Evolutionary conservation across 1,140 invertebrate genomes (phyloP), one percentile per base, ranked within the genome.

Genomic region (Tetramorium simillimum): DNA sequence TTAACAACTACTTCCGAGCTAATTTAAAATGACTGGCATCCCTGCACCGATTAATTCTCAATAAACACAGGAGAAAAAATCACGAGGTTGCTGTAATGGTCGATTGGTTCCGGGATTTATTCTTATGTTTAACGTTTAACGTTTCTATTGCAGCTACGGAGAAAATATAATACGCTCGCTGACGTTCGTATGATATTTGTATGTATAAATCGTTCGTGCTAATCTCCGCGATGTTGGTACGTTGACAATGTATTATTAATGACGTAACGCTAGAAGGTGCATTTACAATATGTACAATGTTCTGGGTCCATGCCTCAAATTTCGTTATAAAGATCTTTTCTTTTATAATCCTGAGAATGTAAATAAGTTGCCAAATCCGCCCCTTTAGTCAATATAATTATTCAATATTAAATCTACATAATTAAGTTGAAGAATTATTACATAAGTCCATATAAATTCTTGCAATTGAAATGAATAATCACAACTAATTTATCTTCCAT

Each of bases 201-300:
- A 75, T 86, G 53, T 81, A 58, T 81, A 89, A 87, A 85, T 75
- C 43, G 14, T 72, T 60, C 46, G 37, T 58, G 63, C 16, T 81
- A 70, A 81, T 84, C n/a, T 73, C 53, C 70, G 14, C 40, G 40
- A 56, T 58, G 69, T 73, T 82, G 80, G 80, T 82, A 82, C 80
- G 28, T 84, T 84, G 40, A 84, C 62, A 56, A 78, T 60, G 33
- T 63, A 69, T 65, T 21, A 60, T 65, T 65, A 56, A 89, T 86
- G 69, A 10, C 67, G 72, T 81, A 86, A 91, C 80, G 56, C 76
- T 90, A 91, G 84, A 91, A 86, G 88, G 90, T 92, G 92, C 93
- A 94, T 94, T 93, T 94, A 94, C 93, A 94, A 37, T 94, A 94
- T 94, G 87, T 93, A 94, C 93, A 94, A 91, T 84, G 21, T 72